Percentiles rank a stretch among this genome's conserved stretches.
phyloP scores from a whole-genome alignment of 2,888 invertebrate species.

The Trissolcus brochymenae region DNA sequence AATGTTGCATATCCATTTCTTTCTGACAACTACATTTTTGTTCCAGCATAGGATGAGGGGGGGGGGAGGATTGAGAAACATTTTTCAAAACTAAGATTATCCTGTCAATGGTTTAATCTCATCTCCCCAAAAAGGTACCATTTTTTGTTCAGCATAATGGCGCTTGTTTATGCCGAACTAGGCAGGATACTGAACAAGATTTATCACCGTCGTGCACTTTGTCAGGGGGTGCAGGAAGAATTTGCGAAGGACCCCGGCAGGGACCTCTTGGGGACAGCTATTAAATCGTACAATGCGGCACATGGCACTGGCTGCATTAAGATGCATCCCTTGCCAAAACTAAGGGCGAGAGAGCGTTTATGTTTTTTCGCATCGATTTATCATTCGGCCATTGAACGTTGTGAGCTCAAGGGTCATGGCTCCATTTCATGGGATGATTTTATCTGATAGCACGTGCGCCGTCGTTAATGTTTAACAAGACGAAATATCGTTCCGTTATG shows the following conservation, averaged over 20 bases:
- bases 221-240: constrained; percentile 30
- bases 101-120: background rate
- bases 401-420: constrained; percentile 14
- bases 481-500: constrained; percentile 8
- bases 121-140: background rate
- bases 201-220: constrained; percentile 27
- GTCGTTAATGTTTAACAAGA: constrained; percentile 24
- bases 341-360: constrained; percentile 9
- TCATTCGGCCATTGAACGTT: constrained; percentile 29
- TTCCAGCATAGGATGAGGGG: no score
- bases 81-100: no score
- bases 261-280: constrained; percentile 6
- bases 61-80: no score
- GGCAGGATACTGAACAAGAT: constrained; percentile 44
- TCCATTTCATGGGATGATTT: constrained; percentile 14
- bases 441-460: constrained; percentile 13
- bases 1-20: no score
- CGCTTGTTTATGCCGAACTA: constrained; percentile 15
- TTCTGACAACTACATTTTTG: no score
- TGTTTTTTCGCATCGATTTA: constrained; percentile 48
- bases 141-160: constrained; percentile 1
- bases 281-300: constrained; percentile 44
- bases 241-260: constrained; percentile 45
- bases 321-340: constrained; percentile 46
- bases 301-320: constrained; percentile 46